Conservation (phyloP, 2,888 invertebrate species). For the Tetropium fuscum region DNA sequence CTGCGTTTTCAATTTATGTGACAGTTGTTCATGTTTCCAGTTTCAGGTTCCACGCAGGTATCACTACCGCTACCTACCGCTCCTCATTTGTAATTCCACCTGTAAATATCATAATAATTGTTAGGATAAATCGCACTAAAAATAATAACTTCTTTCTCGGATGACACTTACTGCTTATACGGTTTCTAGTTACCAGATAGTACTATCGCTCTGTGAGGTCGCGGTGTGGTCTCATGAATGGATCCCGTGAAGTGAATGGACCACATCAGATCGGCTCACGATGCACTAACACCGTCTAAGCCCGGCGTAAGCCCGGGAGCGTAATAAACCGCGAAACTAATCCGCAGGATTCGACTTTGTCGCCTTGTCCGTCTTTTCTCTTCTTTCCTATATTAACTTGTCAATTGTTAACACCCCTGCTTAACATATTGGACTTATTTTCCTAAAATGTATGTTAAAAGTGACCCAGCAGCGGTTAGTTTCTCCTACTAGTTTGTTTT, state of each 20-base stretch:
- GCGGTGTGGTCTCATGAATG: slow-evolving; percentile 13
- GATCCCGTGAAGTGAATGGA: slow-evolving; percentile 25
- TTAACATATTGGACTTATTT: slow-evolving; percentile 20
- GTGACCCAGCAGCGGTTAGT: no score
- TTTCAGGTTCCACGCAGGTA: background rate
- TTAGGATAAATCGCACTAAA: slow-evolving; percentile 8
- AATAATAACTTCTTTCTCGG: slow-evolving; percentile 10
- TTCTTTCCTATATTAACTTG: slow-evolving; percentile 44
- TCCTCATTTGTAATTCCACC: slow-evolving; percentile 6
- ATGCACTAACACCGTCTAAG: slow-evolving; percentile 46
- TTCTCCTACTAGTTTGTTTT: no score
- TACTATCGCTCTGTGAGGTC: slow-evolving; percentile 5
- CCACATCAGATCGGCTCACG: slow-evolving; percentile 18
- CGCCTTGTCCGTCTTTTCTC: slow-evolving; percentile 41
- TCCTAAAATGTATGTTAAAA: background rate
- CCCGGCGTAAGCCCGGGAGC: slow-evolving; percentile 44
- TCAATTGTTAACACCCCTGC: slow-evolving; percentile 39
- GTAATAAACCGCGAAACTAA: slow-evolving; percentile 53
- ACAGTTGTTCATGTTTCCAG: no score
- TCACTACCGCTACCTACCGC: background rate
- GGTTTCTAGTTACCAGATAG: slow-evolving; percentile 20
- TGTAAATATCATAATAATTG: slow-evolving; percentile 22
- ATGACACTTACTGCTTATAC: slow-evolving; percentile 3
- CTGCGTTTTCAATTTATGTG: no score
- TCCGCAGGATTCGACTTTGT: slow-evolving; percentile 46